These are phyloP conservation scores for Urosaurus nigricauda DNA, from an alignment of 2,797 vertebrate genomes.

Conservation along the genomic window DNA sequence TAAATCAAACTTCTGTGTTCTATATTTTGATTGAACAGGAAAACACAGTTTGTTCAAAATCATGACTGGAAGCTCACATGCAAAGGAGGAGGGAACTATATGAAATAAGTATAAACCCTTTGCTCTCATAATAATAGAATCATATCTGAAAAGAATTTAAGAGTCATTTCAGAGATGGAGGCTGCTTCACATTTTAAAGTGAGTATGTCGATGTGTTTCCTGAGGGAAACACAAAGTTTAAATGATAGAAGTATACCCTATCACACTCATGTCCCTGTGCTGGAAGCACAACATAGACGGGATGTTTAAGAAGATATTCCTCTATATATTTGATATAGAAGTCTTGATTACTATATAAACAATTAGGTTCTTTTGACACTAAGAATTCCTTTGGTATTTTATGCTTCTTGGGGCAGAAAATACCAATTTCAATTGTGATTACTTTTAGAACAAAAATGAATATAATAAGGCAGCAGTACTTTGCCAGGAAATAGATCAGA, in stretches of 20 bases:
- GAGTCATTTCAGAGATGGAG: background rate
- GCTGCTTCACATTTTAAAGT: background rate
- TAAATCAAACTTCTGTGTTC: background rate
- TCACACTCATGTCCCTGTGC: background rate
- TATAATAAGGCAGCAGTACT: background rate
- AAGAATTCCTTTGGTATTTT: background rate
- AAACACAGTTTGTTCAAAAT: background rate
- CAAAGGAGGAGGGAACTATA: background rate
- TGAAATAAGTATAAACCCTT: background rate
- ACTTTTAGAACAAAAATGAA: background rate
- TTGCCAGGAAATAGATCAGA: background rate
- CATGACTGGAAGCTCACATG: background rate
- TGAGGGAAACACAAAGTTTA: background rate
- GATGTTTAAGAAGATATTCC: background rate
- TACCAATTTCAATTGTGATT: background rate
- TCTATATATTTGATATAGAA: background rate
- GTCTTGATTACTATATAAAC: background rate
- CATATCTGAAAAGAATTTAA: background rate
- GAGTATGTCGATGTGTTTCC: background rate
- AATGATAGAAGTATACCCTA: background rate
- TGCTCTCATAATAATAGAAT: background rate
- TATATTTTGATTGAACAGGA: background rate
- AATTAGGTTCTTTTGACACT: too few relatives aligned
- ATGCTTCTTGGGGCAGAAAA: background rate
- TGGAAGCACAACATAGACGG: background rate